phyloP scores from a whole-genome alignment of 2,797 vertebrate genomes.

The Halcyon badia region DNA sequence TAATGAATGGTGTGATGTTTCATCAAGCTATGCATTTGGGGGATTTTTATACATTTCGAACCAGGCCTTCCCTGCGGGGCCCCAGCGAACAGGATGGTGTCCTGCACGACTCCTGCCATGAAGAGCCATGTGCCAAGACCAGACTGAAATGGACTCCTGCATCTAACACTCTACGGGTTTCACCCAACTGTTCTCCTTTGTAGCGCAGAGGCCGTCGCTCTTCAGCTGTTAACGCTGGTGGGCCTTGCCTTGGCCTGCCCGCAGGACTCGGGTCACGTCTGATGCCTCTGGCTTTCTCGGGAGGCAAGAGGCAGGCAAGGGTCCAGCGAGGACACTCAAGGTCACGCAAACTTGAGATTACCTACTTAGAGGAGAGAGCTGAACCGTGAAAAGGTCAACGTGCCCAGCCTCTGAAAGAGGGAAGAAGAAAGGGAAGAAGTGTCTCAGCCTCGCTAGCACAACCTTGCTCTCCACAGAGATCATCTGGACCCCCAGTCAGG shows the following conservation, averaged over 20 bases:
- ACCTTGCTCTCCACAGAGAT: fast-evolving
- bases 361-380: neutral
- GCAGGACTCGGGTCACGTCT: fast-evolving
- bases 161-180: neutral
- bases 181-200: neutral
- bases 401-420: fast-evolving
- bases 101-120: neutral
- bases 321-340: neutral
- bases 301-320: neutral
- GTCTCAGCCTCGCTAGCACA: neutral
- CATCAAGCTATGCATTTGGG: neutral
- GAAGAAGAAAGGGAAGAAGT: neutral
- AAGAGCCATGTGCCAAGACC: neutral
- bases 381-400: neutral
- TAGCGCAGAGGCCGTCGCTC: fast-evolving
- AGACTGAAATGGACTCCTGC: neutral
- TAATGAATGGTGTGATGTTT: neutral
- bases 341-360: neutral
- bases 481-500: too few relatives aligned
- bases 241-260: neutral
- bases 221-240: neutral
- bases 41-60: neutral
- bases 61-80: neutral
- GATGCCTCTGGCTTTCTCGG: fast-evolving
- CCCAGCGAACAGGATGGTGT: neutral